A percentile compares a stretch with the other conserved stretches of the same genome.
These are phyloP conservation scores for Siderastrea siderea DNA, from an alignment of 92 coral and sea anemone species.

Conservation along the genomic window DNA sequence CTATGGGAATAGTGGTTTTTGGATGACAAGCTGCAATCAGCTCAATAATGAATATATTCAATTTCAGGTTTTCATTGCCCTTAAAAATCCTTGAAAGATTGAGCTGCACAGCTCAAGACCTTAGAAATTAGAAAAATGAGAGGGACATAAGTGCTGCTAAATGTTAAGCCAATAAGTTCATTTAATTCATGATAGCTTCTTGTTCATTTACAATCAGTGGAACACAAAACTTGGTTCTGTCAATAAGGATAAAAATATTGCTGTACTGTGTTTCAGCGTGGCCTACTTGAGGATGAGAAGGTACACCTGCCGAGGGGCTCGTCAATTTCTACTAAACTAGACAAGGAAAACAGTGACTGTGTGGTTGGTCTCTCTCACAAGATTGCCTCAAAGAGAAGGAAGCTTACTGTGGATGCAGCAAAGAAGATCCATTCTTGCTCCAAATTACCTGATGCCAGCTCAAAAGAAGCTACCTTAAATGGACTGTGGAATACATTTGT, in stretches of 20 bases:
- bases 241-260: not conserved
- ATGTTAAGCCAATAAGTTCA: too few relatives aligned
- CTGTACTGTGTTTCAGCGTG: constrained; percentile 36
- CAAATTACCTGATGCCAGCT: constrained; percentile 26
- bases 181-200: too few relatives aligned
- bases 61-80: too few relatives aligned
- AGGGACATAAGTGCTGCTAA: too few relatives aligned
- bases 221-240: not conserved
- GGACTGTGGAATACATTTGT: constrained; percentile 63
- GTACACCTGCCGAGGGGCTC: constrained; percentile 46
- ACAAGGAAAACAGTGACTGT: too few relatives aligned
- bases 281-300: constrained; percentile 44
- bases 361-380: not conserved
- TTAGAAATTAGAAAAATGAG: too few relatives aligned
- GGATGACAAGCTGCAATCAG: too few relatives aligned
- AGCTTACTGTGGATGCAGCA: constrained; percentile 56
- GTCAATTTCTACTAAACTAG: too few relatives aligned
- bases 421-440: constrained; percentile 57
- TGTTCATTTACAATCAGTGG: too few relatives aligned
- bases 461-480: constrained; percentile 54
- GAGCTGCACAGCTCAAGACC: too few relatives aligned
- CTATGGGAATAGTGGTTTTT: too few relatives aligned
- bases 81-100: not conserved
- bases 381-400: constrained; percentile 46
- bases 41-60: too few relatives aligned